Base-by-base conservation (phyloP, 2,113 vertebrate species). In the Etheostoma spectabile region DNA sequence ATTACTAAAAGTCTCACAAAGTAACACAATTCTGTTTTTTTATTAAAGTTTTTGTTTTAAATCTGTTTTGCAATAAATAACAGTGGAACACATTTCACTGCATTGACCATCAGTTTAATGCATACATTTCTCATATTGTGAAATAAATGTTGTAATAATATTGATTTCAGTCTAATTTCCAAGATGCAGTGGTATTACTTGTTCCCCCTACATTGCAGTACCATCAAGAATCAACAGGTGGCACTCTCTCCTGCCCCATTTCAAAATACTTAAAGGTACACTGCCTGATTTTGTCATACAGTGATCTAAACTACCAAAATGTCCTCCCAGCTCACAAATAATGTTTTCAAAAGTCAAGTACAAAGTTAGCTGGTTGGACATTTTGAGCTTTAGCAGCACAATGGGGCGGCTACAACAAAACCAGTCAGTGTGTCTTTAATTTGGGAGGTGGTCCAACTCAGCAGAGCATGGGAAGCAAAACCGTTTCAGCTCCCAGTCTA, bases 171-270 rank as follows among this genome's bases (percentile, higher is more conserved):
- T 42, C 21, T 10, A 38, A 27, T 21, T 51, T 60, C 30, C 13
- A 3, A n/a, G 56, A 24, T 5, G 1, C 24, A 21, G 3, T 3
- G 3, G 16, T 24, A 33, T 62, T 15, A 24, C 18, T 67, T 12
- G 69, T 33, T 83, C 62, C 83, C 71, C 55, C 57, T 66, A 61
- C 45, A 8, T 33, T 86, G 75, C 74, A 65, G 71, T 83, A 69
- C 64, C 63, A 74, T n/a, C 1, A 63, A 78, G 5, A 67, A 51
- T 30, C 91, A 90, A 88, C 87, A 93, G 91, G 84, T 88, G 87
- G 83, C 66, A 71, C 74, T 49, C 69, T 92, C 48, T 80, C 66
- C 82, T 89, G 30, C 76, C 64, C 67, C 59, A 65, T 83, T 14
- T 51, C 42, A 21, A 65, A 30, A n/a, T 27, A 12, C 53, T 22